Base-by-base conservation (phyloP, 2,797 vertebrate genomes). In the Sebastes taczanowskii region DNA sequence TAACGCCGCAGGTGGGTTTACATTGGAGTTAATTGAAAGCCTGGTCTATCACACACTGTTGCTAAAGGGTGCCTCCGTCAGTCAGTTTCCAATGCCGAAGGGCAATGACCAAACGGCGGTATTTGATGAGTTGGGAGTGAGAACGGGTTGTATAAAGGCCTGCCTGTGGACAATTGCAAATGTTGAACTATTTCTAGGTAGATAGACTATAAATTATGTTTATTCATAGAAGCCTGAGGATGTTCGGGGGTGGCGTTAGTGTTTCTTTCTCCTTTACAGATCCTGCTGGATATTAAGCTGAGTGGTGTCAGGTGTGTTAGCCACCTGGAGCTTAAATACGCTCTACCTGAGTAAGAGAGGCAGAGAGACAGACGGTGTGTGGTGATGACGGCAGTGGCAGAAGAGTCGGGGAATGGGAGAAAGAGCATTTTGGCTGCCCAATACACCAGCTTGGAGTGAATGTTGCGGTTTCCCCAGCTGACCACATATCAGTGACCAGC, bases 251-350 rank as follows among this genome's bases (percentile, higher is more conserved):
- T 22, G 9, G 14, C 1, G 0, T 11, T 56, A 1, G 25, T 27
- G 2, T 82, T 73, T 65, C 10, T 67, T 58, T 71, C 71, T 35
- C 3, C 32, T 61, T 55, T 42, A 58, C 46, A 66, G 6, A 23
- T 75, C 30, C 63, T 64, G 11, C 61, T 77, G 29, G 81, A 59
- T 70, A 42, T 80, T 65, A 72, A 78, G 35, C 2, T 38, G 66
- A 66, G 61, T 73, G 78, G 61, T 73, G 78, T 86, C 71, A 62
- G 66, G 68, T 78, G 60, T 82, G 53, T 73, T 72, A 14, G 55
- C 68, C 42, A 35, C 72, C 52, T 73, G 32, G 11, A 34, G 34
- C 53, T 27, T 68, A 64, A 58, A 71, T 35, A 59, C 25, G 4
- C 27, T 30, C 46, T 65, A 68, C 60, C n/a, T 73, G 56, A 71